A percentile compares a stretch with the other conserved stretches of the same genome.
Evolutionary conservation across 2,113 vertebrate species (phyloP).

Genomic region (Cyanoderma ruficeps): DNA sequence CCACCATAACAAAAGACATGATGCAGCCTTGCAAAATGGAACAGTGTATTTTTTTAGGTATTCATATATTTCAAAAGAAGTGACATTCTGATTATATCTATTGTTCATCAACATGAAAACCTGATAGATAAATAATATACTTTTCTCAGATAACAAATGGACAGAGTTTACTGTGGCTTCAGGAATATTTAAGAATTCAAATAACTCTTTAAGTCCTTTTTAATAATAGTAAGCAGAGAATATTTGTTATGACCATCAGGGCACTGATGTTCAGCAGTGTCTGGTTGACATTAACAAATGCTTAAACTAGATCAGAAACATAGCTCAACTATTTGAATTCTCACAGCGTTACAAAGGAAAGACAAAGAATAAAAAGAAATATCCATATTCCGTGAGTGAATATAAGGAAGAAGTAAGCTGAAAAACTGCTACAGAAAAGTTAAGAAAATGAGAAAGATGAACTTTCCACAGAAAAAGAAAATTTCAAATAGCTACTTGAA

Average conservation of each 20-base stretch:
- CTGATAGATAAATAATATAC: neutral
- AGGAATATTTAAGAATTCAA: neutral
- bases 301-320: constrained; percentile 2
- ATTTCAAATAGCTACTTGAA: neutral
- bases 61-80: neutral
- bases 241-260: neutral
- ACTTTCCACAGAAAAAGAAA: constrained; percentile 5
- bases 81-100: neutral
- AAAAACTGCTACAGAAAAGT: neutral
- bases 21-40: neutral
- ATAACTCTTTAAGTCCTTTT: neutral
- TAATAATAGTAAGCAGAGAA: neutral
- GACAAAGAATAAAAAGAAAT: neutral
- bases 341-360: constrained; percentile 1
- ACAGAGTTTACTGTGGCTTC: neutral
- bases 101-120: neutral
- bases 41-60: neutral
- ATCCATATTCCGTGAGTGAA: neutral
- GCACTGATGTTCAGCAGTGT: neutral
- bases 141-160: neutral
- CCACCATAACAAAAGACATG: neutral
- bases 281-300: neutral
- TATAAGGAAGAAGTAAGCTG: neutral
- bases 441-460: neutral
- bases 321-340: constrained; percentile 12